Evolutionary conservation across 2,113 vertebrate genomes (phyloP).

Genomic region (Microcebus ravelobensis): DNA sequence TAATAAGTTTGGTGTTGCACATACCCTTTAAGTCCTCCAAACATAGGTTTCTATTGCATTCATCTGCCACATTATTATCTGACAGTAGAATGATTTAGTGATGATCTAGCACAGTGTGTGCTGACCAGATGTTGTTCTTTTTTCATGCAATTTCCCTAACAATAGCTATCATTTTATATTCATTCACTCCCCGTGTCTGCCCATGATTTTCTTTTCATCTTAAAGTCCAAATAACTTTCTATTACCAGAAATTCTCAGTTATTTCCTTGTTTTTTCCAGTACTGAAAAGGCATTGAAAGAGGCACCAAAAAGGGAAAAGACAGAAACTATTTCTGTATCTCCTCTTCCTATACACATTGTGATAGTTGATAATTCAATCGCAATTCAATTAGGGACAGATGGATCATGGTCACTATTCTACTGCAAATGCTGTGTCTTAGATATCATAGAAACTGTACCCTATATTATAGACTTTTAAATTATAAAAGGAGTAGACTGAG

Average conservation of each 20-base stretch:
- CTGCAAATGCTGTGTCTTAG: not conserved
- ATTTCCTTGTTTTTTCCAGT: not conserved
- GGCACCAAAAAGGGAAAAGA: not conserved
- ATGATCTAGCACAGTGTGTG: not conserved
- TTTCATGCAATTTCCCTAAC: not conserved
- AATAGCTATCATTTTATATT: not conserved
- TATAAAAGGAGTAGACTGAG: not conserved
- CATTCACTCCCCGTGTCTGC: not conserved
- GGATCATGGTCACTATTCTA: not conserved
- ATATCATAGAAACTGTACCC: not conserved
- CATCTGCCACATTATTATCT: not conserved
- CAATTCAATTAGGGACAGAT: not conserved
- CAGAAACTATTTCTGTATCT: not conserved
- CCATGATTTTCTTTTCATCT: not conserved
- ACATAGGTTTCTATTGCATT: not conserved
- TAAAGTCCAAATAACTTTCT: constrained; percentile 2
- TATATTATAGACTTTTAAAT: not conserved
- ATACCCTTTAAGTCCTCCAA: not conserved
- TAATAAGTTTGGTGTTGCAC: not conserved
- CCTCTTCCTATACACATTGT: not conserved
- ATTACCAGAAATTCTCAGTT: not conserved
- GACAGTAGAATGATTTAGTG: not conserved
- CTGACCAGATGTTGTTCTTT: constrained; percentile 11
- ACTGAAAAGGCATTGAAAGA: not conserved
- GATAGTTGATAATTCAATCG: not conserved